Conservation (phyloP, 2,113 vertebrate species). For the Orycteropus afer region DNA sequence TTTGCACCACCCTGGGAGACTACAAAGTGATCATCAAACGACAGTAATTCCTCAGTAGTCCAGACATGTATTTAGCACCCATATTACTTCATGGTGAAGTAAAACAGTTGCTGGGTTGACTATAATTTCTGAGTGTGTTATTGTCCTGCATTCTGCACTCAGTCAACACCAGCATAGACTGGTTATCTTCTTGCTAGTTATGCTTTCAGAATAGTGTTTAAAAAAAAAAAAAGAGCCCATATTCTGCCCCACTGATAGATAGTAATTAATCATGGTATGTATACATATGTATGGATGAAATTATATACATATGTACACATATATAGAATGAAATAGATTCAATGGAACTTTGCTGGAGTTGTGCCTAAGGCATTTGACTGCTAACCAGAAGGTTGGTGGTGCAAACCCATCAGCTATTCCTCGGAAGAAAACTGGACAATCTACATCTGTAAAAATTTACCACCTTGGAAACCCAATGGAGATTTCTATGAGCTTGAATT, state of each 20-base stretch:
- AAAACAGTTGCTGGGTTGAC: too few species aligned
- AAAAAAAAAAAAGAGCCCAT: constrained; percentile 9
- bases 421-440: too few species aligned
- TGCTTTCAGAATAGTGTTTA: neutral
- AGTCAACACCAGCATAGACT: neutral
- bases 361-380: too few species aligned
- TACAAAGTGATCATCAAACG: neutral
- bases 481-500: too few species aligned
- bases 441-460: too few species aligned
- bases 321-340: too few species aligned
- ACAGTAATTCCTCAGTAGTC: accelerated
- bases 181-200: constrained; percentile 23
- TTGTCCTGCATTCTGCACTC: neutral
- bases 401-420: too few species aligned
- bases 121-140: neutral
- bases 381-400: too few species aligned
- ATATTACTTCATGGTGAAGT: neutral
- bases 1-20: too few species aligned
- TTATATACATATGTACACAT: too few species aligned
- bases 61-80: neutral
- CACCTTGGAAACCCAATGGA: too few species aligned
- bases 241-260: neutral
- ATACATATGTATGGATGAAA: constrained; percentile 6
- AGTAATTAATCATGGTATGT: constrained; percentile 54
- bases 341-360: too few species aligned